Evolutionary conservation across 2,888 invertebrate genomes (phyloP).

Genomic region (Bruchidius siliquastri): DNA sequence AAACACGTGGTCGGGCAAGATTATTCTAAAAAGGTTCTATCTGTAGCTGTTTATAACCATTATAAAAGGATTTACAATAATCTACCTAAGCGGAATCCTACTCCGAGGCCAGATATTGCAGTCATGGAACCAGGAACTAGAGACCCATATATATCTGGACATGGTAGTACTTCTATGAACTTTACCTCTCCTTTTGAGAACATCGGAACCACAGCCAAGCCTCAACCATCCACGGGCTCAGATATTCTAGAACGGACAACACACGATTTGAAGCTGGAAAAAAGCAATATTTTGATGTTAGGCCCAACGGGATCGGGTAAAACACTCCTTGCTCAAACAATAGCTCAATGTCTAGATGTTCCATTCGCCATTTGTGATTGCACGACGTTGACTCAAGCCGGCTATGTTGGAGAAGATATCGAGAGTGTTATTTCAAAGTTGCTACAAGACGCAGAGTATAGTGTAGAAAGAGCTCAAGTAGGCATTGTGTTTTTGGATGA

Average conservation of each 20-base stretch:
- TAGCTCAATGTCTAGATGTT: constrained; percentile 95
- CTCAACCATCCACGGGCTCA: constrained; percentile 55
- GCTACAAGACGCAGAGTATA: constrained; percentile 86
- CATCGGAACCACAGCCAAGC: constrained; percentile 65
- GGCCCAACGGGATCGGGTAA: constrained; percentile 98
- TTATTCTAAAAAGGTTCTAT: constrained; percentile 90
- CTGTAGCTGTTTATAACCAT: constrained; percentile 98
- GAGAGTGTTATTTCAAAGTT: constrained; percentile 97
- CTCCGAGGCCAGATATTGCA: constrained; percentile 47
- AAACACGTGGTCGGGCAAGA: constrained; percentile 97
- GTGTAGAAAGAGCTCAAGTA: constrained; percentile 95
- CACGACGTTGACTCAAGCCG: constrained; percentile 91
- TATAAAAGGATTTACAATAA: constrained; percentile 97
- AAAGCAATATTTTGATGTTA: constrained; percentile 91
- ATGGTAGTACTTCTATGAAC: background rate
- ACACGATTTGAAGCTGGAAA: constrained; percentile 84
- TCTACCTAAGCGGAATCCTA: constrained; percentile 53
- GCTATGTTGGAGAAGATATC: constrained; percentile 99
- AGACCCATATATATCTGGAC: background rate
- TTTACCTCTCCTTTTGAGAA: background rate
- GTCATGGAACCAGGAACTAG: constrained; percentile 60
- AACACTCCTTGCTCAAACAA: constrained; percentile 93
- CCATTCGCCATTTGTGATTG: constrained; percentile 99
- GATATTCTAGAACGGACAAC: constrained; percentile 78
- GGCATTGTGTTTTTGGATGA: constrained; percentile 99